A percentile compares a stretch with the other conserved stretches of the same genome.
Evolutionary conservation across 2,113 vertebrate genomes (phyloP).

Genomic region (Gambusia affinis): DNA sequence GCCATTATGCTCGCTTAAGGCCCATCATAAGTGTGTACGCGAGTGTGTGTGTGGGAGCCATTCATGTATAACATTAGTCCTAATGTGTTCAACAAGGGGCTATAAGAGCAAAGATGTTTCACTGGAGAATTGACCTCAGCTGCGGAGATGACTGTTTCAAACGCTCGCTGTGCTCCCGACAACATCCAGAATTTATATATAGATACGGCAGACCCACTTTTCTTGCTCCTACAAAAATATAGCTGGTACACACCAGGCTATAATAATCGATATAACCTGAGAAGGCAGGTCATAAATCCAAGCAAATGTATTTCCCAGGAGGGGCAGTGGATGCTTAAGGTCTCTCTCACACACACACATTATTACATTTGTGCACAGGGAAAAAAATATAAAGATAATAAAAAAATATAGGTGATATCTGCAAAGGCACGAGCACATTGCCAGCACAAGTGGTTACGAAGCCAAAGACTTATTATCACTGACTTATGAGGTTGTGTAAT

Average conservation of each 20-base stretch:
- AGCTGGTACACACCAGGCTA: constrained; percentile 38
- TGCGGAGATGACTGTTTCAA: constrained; percentile 50
- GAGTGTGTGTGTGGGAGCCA: neutral
- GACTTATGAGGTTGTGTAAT: constrained; percentile 51
- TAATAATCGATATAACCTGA: constrained; percentile 64
- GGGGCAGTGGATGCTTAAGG: constrained; percentile 41
- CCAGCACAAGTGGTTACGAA: constrained; percentile 20
- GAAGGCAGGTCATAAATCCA: constrained; percentile 70
- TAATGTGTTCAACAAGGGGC: constrained; percentile 43
- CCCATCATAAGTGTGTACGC: constrained; percentile 25
- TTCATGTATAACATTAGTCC: constrained; percentile 31
- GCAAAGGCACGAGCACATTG: constrained; percentile 19
- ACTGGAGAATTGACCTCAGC: constrained; percentile 58
- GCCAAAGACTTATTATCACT: constrained; percentile 59
- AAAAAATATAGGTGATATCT: neutral
- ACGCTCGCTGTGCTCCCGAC: constrained; percentile 21
- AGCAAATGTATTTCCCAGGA: constrained; percentile 65
- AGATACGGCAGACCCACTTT: constrained; percentile 55
- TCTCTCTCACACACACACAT: constrained; percentile 35
- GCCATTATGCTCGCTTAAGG: constrained; percentile 52
- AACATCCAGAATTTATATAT: constrained; percentile 53
- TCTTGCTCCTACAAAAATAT: constrained; percentile 59
- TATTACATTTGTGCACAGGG: constrained; percentile 24
- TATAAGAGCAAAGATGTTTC: constrained; percentile 35
- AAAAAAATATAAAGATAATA: no score